Evolutionary conservation across 1,140 invertebrate species (phyloP).

Genomic region (Cephus cinctus): DNA sequence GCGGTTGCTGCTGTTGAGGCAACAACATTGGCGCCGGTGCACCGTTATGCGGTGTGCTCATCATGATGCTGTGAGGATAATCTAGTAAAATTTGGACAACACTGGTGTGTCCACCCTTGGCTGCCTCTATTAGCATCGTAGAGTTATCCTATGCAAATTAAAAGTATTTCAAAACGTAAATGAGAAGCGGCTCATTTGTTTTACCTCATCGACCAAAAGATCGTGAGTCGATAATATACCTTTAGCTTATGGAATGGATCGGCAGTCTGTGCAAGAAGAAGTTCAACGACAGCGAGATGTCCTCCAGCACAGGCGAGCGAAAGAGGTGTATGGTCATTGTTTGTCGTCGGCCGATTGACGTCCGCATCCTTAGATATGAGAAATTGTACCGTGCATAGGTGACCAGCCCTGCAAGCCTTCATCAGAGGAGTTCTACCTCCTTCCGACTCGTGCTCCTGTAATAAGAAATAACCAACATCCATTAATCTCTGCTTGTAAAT

Average conservation of each 20-base stretch:
- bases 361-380: conserved; percentile 92
- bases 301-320: conserved; percentile 96
- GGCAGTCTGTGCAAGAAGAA: conserved; percentile 85
- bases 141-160: conserved; percentile 82
- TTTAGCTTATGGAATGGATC: conserved; percentile 96
- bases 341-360: conserved; percentile 92
- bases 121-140: conserved; percentile 97
- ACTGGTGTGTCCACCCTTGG: conserved; percentile 93
- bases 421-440: conserved; percentile 94
- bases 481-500: conserved; percentile 1
- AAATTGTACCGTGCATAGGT: conserved; percentile 96
- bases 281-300: conserved; percentile 88
- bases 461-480: conserved; percentile 11
- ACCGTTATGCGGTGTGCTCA: conserved; percentile 53
- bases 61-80: conserved; percentile 84
- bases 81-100: conserved; percentile 94
- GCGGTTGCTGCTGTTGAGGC: conserved; percentile 47
- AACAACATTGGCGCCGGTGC: conserved; percentile 45
- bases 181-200: neutral
- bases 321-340: conserved; percentile 97
- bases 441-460: conserved; percentile 87
- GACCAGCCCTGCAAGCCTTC: conserved; percentile 99
- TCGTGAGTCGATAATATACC: conserved; percentile 44
- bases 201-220: neutral
- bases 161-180: conserved; percentile 16